A percentile compares a stretch with the other conserved stretches of the same genome.
Conservation (phyloP, 2,888 invertebrate genomes). For the Phalera bucephala region DNA sequence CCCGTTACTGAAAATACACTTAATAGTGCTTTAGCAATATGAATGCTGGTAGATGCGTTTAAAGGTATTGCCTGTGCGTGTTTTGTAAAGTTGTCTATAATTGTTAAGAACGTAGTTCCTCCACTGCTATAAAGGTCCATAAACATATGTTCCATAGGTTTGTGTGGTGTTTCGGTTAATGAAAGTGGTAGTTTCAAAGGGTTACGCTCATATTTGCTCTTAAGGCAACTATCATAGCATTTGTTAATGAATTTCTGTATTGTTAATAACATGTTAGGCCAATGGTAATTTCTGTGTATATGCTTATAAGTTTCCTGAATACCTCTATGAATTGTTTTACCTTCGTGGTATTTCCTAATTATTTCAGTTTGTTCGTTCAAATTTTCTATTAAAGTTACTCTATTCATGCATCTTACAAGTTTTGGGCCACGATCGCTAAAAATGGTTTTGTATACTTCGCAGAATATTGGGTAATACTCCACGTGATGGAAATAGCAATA, state of each 20-base stretch:
- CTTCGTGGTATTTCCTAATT: slow-evolving; percentile 15
- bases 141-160: slow-evolving; percentile 16
- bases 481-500: slow-evolving; percentile 24
- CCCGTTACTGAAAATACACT: slow-evolving; percentile 14
- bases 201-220: slow-evolving; percentile 33
- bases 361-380: slow-evolving; percentile 5
- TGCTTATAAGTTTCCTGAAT: slow-evolving; percentile 15
- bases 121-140: slow-evolving; percentile 20
- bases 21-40: slow-evolving; percentile 24
- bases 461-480: slow-evolving; percentile 5
- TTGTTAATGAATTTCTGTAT: slow-evolving; percentile 32
- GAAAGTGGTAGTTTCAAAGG: slow-evolving; percentile 28
- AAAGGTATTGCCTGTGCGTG: slow-evolving; percentile 29
- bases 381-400: slow-evolving; percentile 5
- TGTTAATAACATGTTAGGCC: slow-evolving; percentile 17
- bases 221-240: slow-evolving; percentile 30
- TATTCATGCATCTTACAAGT: slow-evolving; percentile 3
- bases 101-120: slow-evolving; percentile 23
- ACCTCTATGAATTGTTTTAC: slow-evolving; percentile 8
- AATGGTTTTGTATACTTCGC: slow-evolving; percentile 3
- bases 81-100: slow-evolving; percentile 34
- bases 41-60: slow-evolving; percentile 16
- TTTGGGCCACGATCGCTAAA: slow-evolving; percentile 6
- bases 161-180: slow-evolving; percentile 24
- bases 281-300: slow-evolving; percentile 12